These are phyloP conservation scores for Phenganax subtilis DNA, from an alignment of 92 coral and sea anemone genomes.

Conservation along the genomic window DNA sequence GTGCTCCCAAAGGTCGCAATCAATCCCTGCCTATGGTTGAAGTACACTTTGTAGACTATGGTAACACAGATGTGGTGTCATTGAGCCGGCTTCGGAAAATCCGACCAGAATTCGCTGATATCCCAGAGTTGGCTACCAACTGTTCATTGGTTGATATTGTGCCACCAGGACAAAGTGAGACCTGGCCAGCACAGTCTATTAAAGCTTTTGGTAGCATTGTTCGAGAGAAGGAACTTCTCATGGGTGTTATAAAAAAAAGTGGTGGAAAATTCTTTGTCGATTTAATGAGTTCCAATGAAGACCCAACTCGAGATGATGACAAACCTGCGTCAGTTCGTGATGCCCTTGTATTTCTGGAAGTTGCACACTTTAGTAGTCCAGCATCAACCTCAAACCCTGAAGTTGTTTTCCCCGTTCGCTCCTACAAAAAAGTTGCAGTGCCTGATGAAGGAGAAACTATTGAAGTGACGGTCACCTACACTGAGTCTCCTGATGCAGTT, in stretches of 20 bases:
- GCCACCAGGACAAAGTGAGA: conserved; percentile 82
- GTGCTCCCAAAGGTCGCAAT: conserved; percentile 57
- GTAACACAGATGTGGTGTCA: conserved; percentile 83
- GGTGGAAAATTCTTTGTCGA: conserved; percentile 79
- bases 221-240: conserved; percentile 75
- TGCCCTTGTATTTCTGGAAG: conserved; percentile 88
- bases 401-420: conserved; percentile 38
- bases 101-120: conserved; percentile 62
- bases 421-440: background rate
- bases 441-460: conserved; percentile 19
- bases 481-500: conserved; percentile 7
- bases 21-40: conserved; percentile 72
- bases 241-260: conserved; percentile 61
- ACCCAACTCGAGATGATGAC: conserved; percentile 83
- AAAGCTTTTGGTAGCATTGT: conserved; percentile 95
- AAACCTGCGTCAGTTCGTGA: conserved; percentile 97
- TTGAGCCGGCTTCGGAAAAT: conserved; percentile 68
- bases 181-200: conserved; percentile 80
- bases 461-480: conserved; percentile 22
- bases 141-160: conserved; percentile 87
- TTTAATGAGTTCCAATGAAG: conserved; percentile 77
- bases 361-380: conserved; percentile 78
- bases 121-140: conserved; percentile 79
- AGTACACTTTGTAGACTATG: conserved; percentile 83
- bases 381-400: conserved; percentile 61